Evolutionary conservation across 2,888 invertebrate genomes (phyloP), one percentile per base, ranked within the genome.

Genomic region (Argyresthia goedartella): DNA sequence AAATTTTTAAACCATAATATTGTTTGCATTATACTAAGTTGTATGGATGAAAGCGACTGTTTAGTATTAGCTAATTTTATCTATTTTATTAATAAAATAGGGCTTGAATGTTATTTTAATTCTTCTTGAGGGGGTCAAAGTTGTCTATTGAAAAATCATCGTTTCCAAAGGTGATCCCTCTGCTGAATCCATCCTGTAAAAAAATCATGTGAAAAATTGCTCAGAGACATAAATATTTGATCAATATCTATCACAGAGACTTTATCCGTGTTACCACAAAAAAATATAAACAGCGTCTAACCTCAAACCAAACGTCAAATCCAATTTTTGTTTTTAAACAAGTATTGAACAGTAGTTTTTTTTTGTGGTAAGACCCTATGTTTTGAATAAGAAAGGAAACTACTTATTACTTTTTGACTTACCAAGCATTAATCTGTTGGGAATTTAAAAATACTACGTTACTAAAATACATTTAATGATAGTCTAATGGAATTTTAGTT

Each of bases 101-200:
- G 34, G 34, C 13, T 35, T 48, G 9, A 48, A 25, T 8, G 11
- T 50, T 55, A 35, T 54, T 69, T 87, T 77, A 90, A 77, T 90
- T 90, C 73, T 95, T 95, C 78, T 93, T 91, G 66, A 97, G 87
- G 55, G 97, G 97, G 88, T 97, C 97, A 76, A 97, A 89, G 81
- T 95, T 96, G 75, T 96, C 97, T 80, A 97, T 87, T 62, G 95
- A 95, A 87, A 98, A 98, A 87, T 97, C 97, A 77, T 97, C 97
- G 72, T 95, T 94, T 66, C 95, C 95, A 82, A 96, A 94, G 58
- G 93, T 90, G 68, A 95, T 89, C 61, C 95, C 95, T 80, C 94
- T 89, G 80, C 93, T 95, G 82, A 96, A 95, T 61, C 95, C 95
- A 85, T 93, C 95, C 96, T 97, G 88, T 50, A 82, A 89, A 73